phyloP scores from a whole-genome alignment of 2,797 vertebrate genomes.

The Oceanodroma leucorhoa region DNA sequence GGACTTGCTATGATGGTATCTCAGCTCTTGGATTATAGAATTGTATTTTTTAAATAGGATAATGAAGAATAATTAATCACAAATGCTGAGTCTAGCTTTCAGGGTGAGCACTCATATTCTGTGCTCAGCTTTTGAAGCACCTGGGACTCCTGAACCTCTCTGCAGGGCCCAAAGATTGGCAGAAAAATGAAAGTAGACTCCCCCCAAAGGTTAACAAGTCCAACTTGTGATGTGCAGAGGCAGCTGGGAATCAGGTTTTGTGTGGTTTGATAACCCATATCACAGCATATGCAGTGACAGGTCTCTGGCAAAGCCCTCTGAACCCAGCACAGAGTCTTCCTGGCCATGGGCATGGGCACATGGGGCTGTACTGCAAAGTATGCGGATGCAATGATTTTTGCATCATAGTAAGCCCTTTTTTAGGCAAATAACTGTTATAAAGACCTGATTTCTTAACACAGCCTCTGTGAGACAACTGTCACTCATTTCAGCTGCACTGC shows the following conservation, averaged over 20 bases:
- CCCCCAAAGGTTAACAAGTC: not conserved
- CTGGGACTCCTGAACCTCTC: not conserved
- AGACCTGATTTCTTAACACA: not conserved
- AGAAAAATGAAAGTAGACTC: not conserved
- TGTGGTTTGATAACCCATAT: not conserved
- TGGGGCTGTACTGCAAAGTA: not conserved
- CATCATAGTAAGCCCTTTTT: not conserved
- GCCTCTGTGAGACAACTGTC: not conserved
- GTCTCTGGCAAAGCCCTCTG: not conserved
- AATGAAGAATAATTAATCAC: not conserved
- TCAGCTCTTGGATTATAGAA: not conserved
- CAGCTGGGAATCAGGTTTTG: not conserved
- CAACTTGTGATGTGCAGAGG: not conserved
- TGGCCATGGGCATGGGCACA: accelerated
- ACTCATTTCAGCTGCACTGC: not conserved
- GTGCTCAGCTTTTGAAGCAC: not conserved
- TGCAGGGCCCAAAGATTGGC: not conserved
- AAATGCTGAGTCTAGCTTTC: not conserved
- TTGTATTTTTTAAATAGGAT: not conserved
- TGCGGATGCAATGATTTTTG: not conserved
- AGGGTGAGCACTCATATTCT: not conserved
- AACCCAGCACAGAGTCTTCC: not conserved
- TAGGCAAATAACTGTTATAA: not conserved
- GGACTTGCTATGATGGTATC: not conserved
- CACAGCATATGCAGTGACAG: accelerated